These are phyloP conservation scores for Riparia riparia DNA, from an alignment of 2,113 vertebrate genomes.

Conservation along the genomic window DNA sequence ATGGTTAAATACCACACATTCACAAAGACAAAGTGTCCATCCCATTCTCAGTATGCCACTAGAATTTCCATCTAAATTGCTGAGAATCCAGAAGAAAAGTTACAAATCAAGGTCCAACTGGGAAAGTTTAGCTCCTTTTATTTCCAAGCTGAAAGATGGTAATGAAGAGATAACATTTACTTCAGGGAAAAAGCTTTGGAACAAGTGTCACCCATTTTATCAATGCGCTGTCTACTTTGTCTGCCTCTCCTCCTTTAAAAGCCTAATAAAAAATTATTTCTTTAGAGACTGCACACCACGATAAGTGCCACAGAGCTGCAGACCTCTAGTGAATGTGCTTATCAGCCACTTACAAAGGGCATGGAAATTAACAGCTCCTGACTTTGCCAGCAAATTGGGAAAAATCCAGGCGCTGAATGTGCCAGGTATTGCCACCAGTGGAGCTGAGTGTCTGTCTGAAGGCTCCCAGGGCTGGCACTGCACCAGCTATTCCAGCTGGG, in stretches of 20 bases:
- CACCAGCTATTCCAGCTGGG: background rate
- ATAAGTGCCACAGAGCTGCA: background rate
- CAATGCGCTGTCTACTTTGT: background rate
- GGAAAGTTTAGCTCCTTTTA: background rate
- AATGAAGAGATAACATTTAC: constrained; percentile 1
- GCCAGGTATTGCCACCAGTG: background rate
- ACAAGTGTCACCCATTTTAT: background rate
- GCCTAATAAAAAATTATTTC: constrained; percentile 28
- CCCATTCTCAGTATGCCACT: background rate
- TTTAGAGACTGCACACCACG: background rate
- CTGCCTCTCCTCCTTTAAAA: background rate
- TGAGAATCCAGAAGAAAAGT: background rate
- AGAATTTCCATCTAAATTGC: background rate
- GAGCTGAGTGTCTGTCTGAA: background rate
- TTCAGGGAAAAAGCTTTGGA: background rate
- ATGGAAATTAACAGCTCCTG: background rate
- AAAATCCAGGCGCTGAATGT: background rate
- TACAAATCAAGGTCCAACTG: background rate
- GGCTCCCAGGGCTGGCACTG: background rate
- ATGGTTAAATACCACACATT: rapidly evolving
- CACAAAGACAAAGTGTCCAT: background rate
- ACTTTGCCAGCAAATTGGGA: background rate
- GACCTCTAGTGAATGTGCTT: background rate
- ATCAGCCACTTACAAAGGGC: constrained; percentile 25
- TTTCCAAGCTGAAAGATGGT: background rate